These are phyloP conservation scores for Tenthredo mesomela DNA, from an alignment of 2,888 invertebrate genomes.

Conservation along the genomic window DNA sequence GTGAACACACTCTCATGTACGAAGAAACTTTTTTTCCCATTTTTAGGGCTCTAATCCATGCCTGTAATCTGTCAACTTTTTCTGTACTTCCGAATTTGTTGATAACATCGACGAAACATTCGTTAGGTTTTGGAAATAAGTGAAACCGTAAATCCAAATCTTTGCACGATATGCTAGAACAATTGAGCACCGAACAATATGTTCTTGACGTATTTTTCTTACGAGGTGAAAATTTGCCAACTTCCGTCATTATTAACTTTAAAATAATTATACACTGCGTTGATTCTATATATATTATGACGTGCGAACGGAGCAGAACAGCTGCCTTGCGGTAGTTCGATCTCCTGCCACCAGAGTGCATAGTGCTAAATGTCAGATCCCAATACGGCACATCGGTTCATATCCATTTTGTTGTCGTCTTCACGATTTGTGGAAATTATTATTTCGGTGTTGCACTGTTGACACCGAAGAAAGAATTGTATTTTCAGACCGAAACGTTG, in stretches of 20 bases:
- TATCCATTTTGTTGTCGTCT: no score
- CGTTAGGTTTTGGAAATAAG: conserved; percentile 49
- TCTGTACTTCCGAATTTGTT: conserved; percentile 43
- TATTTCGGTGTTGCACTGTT: no score
- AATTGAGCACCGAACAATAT: conserved; percentile 41
- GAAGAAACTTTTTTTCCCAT: conserved; percentile 39
- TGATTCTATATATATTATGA: not conserved
- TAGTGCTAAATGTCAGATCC: not conserved
- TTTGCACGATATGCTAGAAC: not conserved
- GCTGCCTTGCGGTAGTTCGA: not conserved
- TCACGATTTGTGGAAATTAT: no score
- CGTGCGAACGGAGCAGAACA: no score
- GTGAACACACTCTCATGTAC: conserved; percentile 51
- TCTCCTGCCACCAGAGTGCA: not conserved
- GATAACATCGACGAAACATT: conserved; percentile 41
- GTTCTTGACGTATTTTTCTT: not conserved
- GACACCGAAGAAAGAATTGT: no score
- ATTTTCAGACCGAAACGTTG: no score
- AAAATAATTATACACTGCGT: not conserved
- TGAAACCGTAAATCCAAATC: conserved; percentile 41
- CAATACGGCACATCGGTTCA: no score
- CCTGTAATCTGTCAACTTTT: conserved; percentile 41
- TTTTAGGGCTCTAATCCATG: conserved; percentile 43
- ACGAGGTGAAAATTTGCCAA: not conserved
- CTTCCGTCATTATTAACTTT: not conserved